Conservation (phyloP, 1,140 invertebrate genomes). For the Metaphire vulgaris region DNA sequence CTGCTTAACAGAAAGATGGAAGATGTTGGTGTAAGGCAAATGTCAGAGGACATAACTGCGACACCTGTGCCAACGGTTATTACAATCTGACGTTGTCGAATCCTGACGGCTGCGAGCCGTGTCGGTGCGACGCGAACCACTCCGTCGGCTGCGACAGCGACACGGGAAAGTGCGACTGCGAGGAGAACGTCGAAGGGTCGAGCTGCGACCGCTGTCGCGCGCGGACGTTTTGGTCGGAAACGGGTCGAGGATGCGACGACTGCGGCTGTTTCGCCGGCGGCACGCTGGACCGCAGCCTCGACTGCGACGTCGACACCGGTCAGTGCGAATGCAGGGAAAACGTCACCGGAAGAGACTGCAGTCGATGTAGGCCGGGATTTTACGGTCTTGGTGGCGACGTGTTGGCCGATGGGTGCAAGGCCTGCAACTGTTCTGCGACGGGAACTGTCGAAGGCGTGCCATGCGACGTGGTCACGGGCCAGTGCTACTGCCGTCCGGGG, state of each 20-base stretch:
- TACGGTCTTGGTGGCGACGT: constrained; percentile 83
- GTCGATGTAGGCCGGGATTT: constrained; percentile 85
- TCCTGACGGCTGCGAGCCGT: not conserved
- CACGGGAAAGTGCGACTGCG: not conserved
- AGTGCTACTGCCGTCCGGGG: not conserved
- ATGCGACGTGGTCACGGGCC: not conserved
- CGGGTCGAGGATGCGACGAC: not conserved
- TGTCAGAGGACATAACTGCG: constrained; percentile 84
- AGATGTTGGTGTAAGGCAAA: constrained; percentile 90
- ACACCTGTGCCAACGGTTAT: constrained; percentile 87
- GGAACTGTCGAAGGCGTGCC: not conserved
- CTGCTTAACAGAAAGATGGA: constrained; percentile 70
- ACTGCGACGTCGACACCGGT: constrained; percentile 59
- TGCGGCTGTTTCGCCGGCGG: not conserved
- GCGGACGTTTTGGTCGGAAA: not conserved
- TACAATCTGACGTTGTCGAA: constrained; percentile 71
- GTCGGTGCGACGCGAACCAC: not conserved
- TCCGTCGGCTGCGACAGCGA: not conserved
- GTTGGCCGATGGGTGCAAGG: constrained; percentile 56
- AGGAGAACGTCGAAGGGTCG: not conserved
- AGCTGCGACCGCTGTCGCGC: not conserved
- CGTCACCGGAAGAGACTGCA: constrained; percentile 66
- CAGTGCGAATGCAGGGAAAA: constrained; percentile 81
- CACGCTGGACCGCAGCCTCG: constrained; percentile 7
- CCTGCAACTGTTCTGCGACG: not conserved